phyloP scores from a whole-genome alignment of 1,140 invertebrate species.

The Helicorthomorpha holstii region DNA sequence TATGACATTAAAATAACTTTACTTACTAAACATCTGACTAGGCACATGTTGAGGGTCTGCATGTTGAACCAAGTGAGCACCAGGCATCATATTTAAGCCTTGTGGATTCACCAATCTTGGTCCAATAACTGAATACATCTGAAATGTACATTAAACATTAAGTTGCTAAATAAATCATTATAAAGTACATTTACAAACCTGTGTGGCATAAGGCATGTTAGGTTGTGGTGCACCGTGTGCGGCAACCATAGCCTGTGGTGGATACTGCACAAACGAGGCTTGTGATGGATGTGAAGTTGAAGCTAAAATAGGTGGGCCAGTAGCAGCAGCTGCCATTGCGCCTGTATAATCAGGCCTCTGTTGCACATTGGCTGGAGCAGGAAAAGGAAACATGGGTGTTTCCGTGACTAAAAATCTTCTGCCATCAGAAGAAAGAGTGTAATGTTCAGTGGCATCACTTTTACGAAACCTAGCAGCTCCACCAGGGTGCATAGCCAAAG shows the following conservation, averaged over 20 bases:
- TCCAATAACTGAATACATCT: slow-evolving; percentile 6
- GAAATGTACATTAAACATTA: background rate
- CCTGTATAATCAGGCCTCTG: slow-evolving; percentile 42
- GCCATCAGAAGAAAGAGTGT: too few species aligned
- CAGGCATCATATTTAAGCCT: background rate
- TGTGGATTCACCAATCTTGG: slow-evolving; percentile 4
- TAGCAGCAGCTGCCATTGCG: slow-evolving; percentile 52
- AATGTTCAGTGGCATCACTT: too few species aligned
- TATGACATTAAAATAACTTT: too few species aligned
- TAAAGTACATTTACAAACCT: slow-evolving; percentile 10
- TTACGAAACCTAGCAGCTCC: slow-evolving; percentile 18
- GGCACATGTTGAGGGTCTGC: slow-evolving; percentile 3
- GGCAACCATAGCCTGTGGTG: slow-evolving; percentile 9
- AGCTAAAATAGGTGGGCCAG: slow-evolving; percentile 63
- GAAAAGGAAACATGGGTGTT: background rate
- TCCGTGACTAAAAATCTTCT: too few species aligned
- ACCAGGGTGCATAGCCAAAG: slow-evolving; percentile 14
- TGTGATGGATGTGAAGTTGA: slow-evolving; percentile 19
- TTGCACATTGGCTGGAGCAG: slow-evolving; percentile 18
- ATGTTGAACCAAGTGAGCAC: background rate
- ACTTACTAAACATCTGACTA: slow-evolving; percentile 7
- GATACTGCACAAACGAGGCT: slow-evolving; percentile 8
- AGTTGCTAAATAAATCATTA: too few species aligned
- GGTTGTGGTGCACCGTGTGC: slow-evolving; percentile 5
- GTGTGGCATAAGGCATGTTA: slow-evolving; percentile 10